Conservation (phyloP, 1,140 invertebrate genomes). For the Sipha flava region DNA sequence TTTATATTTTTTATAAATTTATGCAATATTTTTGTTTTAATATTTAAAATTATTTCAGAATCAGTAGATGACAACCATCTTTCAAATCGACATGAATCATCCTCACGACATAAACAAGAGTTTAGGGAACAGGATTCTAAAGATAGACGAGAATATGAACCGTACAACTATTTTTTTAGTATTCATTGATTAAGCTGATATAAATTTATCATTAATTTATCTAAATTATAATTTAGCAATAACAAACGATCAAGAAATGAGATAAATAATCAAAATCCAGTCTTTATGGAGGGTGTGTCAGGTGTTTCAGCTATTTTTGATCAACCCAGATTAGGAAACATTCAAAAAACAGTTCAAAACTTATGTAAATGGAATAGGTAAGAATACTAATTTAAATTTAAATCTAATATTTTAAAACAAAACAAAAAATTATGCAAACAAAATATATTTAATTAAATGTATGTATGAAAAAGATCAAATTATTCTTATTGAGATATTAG, state of each 20-base stretch:
- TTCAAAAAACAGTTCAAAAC: conserved; percentile 67
- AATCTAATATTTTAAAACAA: neutral
- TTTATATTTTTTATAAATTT: neutral
- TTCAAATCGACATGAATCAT: neutral
- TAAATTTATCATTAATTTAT: no score
- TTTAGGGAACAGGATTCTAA: neutral
- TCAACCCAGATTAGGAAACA: conserved; percentile 52
- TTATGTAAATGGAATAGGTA: conserved; percentile 71
- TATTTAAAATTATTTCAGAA: neutral
- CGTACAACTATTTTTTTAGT: neutral
- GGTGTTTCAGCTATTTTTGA: conserved; percentile 59
- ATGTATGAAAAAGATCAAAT: no score
- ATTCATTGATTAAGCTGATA: neutral
- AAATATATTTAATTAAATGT: no score
- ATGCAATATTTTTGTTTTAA: neutral
- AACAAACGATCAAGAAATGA: conserved; percentile 41
- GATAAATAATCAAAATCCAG: conserved; percentile 52
- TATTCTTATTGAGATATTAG: no score
- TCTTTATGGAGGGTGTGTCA: conserved; percentile 72
- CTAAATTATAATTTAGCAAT: conserved; percentile 44
- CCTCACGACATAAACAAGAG: neutral
- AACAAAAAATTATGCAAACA: no score
- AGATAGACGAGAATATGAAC: conserved; percentile 13
- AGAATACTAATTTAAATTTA: conserved; percentile 20
- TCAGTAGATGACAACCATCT: conserved; percentile 9